Evolutionary conservation across 2,888 invertebrate species (phyloP).

Genomic region (Archips crataeganus): DNA sequence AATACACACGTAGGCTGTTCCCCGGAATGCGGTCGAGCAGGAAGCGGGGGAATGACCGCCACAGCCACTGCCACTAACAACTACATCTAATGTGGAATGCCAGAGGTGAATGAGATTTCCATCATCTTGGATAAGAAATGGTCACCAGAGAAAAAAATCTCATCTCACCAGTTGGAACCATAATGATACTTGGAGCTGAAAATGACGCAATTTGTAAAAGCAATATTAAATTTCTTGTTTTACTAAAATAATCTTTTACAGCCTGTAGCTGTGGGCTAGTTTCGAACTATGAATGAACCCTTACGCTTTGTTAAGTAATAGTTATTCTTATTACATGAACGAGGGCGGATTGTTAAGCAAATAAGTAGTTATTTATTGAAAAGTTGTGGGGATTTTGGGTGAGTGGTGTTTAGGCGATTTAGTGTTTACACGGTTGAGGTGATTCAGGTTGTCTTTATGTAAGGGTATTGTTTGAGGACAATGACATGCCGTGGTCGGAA

Average conservation of each 20-base stretch:
- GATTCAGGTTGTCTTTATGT: slow-evolving; percentile 58
- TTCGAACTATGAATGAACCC: slow-evolving; percentile 20
- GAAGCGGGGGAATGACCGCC: slow-evolving; percentile 60
- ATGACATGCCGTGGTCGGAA: slow-evolving; percentile 61
- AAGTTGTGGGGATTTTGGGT: slow-evolving; percentile 14
- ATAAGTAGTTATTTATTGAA: background rate
- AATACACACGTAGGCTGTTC: slow-evolving; percentile 46
- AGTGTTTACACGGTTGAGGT: slow-evolving; percentile 51
- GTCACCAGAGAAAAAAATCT: slow-evolving; percentile 7
- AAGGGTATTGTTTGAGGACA: slow-evolving; percentile 65
- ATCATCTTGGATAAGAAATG: slow-evolving; percentile 6
- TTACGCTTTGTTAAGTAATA: slow-evolving; percentile 19
- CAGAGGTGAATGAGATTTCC: slow-evolving; percentile 23
- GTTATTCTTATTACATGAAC: slow-evolving; percentile 17
- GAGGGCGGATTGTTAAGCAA: background rate
- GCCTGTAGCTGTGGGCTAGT: slow-evolving; percentile 17
- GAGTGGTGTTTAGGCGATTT: slow-evolving; percentile 14
- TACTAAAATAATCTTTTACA: slow-evolving; percentile 5
- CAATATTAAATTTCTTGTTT: slow-evolving; percentile 9
- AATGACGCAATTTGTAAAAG: slow-evolving; percentile 20
- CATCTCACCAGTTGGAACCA: background rate
- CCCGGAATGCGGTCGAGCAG: slow-evolving; percentile 76
- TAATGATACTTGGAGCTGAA: slow-evolving; percentile 18
- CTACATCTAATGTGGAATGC: slow-evolving; percentile 24
- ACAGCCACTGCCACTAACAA: slow-evolving; percentile 41